Conservation (phyloP, 2,797 vertebrate species). For the Myotis findleyi region DNA sequence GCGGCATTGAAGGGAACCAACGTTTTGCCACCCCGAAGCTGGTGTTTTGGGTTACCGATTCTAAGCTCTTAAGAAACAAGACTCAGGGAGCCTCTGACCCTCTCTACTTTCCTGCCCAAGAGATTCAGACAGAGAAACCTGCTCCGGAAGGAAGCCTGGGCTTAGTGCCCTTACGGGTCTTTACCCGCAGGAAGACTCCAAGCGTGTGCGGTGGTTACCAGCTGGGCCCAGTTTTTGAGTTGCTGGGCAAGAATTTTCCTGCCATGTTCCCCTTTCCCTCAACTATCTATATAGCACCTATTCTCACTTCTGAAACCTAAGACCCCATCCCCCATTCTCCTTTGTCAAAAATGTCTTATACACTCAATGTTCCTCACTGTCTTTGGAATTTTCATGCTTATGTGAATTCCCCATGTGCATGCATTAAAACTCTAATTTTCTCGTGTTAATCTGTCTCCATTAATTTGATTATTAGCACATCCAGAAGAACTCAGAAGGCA, state of each 20-base stretch:
- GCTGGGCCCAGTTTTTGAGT: background rate
- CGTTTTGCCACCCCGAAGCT: background rate
- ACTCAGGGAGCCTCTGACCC: background rate
- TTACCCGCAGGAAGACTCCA: background rate
- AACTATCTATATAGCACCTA: background rate
- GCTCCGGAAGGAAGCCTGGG: background rate
- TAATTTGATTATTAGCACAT: background rate
- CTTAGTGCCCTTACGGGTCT: background rate
- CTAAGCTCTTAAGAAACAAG: background rate
- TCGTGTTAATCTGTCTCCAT: background rate
- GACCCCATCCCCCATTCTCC: background rate
- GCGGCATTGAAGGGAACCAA: background rate
- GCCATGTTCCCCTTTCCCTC: background rate
- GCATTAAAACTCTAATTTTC: background rate
- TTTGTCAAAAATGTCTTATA: background rate
- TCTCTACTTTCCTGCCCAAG: background rate
- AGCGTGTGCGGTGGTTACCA: background rate
- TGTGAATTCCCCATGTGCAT: background rate
- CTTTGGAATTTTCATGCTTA: background rate
- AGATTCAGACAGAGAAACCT: background rate
- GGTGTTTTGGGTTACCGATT: background rate
- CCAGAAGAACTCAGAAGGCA: background rate
- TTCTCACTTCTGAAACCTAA: background rate
- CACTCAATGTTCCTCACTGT: background rate
- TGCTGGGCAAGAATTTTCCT: background rate